Evolutionary conservation across 37 sponge, comb jelly and placozoan genomes (phyloP).

Genomic region (Spongilla lacustris): DNA sequence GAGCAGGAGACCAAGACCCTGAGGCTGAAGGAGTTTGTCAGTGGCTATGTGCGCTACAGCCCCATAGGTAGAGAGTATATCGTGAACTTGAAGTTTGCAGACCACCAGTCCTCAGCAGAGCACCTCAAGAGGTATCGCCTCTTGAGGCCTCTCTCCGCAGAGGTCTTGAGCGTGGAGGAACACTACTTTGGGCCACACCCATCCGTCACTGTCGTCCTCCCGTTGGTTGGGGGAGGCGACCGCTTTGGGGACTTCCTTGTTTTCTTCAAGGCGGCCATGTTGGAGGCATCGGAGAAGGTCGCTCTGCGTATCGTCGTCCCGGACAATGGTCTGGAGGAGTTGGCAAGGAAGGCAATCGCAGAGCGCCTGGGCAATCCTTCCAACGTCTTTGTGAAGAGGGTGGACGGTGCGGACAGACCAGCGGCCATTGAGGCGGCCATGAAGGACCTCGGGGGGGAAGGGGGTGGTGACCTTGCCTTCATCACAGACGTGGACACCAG

Average conservation of each 20-base stretch:
- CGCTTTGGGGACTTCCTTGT: conserved; percentile 11
- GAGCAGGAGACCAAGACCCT: background rate
- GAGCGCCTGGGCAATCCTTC: background rate
- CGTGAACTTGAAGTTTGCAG: conserved; percentile 8
- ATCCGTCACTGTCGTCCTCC: conserved; percentile 11
- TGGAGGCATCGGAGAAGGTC: conserved; percentile 13
- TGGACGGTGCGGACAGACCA: conserved; percentile 4
- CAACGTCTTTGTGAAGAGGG: background rate
- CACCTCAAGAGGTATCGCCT: conserved; percentile 6
- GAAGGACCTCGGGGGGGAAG: conserved; percentile 6
- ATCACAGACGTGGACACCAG: conserved; percentile 39
- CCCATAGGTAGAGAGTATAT: conserved; percentile 38
- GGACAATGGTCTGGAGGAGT: conserved; percentile 7
- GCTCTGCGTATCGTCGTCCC: conserved; percentile 51
- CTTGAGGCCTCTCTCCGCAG: conserved; percentile 1
- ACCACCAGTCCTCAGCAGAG: background rate
- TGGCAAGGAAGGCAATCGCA: background rate
- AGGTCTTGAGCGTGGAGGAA: conserved; percentile 8
- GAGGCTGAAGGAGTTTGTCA: background rate
- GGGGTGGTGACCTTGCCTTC: conserved; percentile 31
- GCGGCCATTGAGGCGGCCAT: conserved; percentile 35
- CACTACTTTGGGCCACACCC: background rate
- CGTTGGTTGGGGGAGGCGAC: conserved; percentile 1
- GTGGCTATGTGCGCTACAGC: conserved; percentile 37
- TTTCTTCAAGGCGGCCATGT: conserved; percentile 3